phyloP scores from a whole-genome alignment of 1,140 invertebrate species.

The Holotrichia oblita region DNA sequence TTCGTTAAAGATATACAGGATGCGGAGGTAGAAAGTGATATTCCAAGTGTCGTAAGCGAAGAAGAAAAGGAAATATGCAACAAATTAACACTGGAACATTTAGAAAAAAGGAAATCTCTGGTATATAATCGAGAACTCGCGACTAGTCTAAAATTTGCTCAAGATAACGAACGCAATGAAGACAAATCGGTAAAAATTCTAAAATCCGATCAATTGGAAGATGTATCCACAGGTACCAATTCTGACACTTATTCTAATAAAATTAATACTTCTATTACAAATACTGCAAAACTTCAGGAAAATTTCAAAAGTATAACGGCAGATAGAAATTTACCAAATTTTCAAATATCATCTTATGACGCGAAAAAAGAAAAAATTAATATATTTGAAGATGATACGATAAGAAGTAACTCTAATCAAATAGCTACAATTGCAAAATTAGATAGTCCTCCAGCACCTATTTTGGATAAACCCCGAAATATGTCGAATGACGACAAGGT shows the following conservation, averaged over 20 bases:
- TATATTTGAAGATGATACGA: conserved; percentile 61
- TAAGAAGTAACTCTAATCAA: conserved; percentile 54
- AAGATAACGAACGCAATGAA: conserved; percentile 16
- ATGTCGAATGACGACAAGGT: not conserved
- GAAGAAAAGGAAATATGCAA: conserved; percentile 55
- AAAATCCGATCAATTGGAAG: conserved; percentile 43
- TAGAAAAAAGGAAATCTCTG: conserved; percentile 59
- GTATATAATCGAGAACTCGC: conserved; percentile 60
- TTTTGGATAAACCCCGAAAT: conserved; percentile 2
- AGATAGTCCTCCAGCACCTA: not conserved
- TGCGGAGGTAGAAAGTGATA: conserved; percentile 49
- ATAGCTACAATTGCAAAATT: not conserved
- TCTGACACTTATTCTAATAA: not conserved
- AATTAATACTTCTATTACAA: conserved; percentile 36
- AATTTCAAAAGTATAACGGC: not conserved
- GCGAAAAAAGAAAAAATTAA: conserved; percentile 59
- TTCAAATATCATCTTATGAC: conserved; percentile 60
- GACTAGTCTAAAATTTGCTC: conserved; percentile 58
- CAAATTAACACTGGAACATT: conserved; percentile 57
- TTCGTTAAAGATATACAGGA: conserved; percentile 50
- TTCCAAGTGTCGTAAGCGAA: conserved; percentile 49
- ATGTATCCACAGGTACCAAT: conserved; percentile 23
- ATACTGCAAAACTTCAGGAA: conserved; percentile 16
- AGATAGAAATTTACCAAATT: conserved; percentile 56
- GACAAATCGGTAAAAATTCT: conserved; percentile 36